Evolutionary conservation across 1,140 invertebrate genomes (phyloP).

Genomic region (Acromyrmex heyeri): DNA sequence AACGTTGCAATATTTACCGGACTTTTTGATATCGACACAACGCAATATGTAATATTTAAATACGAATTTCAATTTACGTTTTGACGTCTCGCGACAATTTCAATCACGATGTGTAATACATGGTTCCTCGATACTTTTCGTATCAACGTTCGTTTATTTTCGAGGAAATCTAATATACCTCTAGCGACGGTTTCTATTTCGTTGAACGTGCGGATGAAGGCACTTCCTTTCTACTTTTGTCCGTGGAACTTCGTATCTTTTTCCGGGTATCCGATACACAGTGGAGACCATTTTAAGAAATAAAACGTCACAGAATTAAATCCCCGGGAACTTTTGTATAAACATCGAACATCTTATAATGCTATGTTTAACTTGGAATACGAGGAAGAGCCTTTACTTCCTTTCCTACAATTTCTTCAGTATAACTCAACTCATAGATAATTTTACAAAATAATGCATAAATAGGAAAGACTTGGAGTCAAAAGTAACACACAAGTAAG

Average conservation of each 20-base stretch:
- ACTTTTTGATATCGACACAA: constrained; percentile 16
- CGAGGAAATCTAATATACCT: constrained; percentile 37
- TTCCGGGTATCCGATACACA: constrained; percentile 18
- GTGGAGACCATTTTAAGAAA: constrained; percentile 28
- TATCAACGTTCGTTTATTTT: constrained; percentile 43
- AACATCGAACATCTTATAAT: constrained; percentile 51
- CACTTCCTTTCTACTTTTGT: constrained; percentile 32
- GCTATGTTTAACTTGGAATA: constrained; percentile 35
- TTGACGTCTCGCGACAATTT: constrained; percentile 16
- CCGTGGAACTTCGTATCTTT: constrained; percentile 37
- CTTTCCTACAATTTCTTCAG: neutral
- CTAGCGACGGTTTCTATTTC: constrained; percentile 34
- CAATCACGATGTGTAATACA: constrained; percentile 11
- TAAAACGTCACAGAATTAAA: constrained; percentile 52
- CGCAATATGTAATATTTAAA: constrained; percentile 30
- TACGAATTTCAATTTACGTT: constrained; percentile 32
- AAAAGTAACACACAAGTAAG: too few species aligned
- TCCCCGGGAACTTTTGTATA: constrained; percentile 50
- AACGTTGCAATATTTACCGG: constrained; percentile 22
- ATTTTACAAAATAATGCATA: neutral
- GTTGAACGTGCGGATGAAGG: constrained; percentile 34
- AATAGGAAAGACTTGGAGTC: neutral
- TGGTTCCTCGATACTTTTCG: neutral
- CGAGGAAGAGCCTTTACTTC: constrained; percentile 1
- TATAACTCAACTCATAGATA: neutral